These are phyloP conservation scores for Vespertilio murinus DNA, from an alignment of 2,797 vertebrate species.

Conservation along the genomic window DNA sequence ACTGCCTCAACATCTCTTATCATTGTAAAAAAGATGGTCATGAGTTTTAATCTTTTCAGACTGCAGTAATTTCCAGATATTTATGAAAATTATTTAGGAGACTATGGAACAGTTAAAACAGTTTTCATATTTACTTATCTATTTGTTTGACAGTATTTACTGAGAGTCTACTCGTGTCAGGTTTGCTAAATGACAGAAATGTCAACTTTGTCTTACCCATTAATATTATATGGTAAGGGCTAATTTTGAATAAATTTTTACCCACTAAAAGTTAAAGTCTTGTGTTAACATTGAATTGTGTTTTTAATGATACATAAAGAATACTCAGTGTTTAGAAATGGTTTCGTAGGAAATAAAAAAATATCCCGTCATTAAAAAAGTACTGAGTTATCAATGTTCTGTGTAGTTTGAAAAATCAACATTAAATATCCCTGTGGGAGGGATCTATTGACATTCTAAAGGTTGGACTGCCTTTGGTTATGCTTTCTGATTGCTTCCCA, in stretches of 20 bases:
- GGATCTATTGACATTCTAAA: background rate
- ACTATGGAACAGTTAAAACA: background rate
- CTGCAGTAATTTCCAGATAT: background rate
- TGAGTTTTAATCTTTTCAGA: background rate
- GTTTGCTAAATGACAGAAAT: background rate
- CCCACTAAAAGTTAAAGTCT: background rate
- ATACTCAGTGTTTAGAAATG: background rate
- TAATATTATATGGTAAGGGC: background rate
- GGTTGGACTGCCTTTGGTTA: background rate
- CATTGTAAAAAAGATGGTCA: background rate
- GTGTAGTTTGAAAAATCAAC: conserved; percentile 42
- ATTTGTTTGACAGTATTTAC: conserved; percentile 7
- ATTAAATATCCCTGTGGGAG: background rate
- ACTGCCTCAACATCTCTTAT: background rate
- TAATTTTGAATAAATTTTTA: background rate
- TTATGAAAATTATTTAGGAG: conserved; percentile 25
- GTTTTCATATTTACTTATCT: background rate
- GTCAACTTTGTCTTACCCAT: background rate
- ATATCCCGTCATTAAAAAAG: conserved; percentile 26
- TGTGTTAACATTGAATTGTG: background rate
- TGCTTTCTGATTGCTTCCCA: conserved; percentile 50
- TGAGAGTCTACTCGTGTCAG: background rate
- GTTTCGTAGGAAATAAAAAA: background rate
- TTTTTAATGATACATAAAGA: background rate
- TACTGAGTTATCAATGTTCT: background rate